A percentile compares a stretch with the other conserved stretches of the same genome.
These are phyloP conservation scores for Eulemur macaco DNA, from an alignment of 2,113 vertebrate species.

Conservation along the genomic window DNA sequence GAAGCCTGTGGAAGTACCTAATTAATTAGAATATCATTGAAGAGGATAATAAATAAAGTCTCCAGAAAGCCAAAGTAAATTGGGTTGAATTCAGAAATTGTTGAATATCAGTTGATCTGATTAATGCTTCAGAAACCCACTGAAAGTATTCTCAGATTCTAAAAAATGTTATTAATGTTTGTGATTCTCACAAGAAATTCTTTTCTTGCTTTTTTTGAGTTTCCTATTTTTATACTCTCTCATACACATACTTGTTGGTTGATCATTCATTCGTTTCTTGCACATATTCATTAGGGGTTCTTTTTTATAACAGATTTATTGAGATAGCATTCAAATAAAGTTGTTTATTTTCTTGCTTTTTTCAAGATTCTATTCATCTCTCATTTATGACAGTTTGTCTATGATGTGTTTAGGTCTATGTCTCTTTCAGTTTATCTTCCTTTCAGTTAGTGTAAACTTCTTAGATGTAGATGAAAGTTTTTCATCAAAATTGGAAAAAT, in stretches of 20 bases:
- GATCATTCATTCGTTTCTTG: neutral
- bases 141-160: neutral
- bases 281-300: neutral
- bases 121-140: neutral
- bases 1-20: neutral
- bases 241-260: neutral
- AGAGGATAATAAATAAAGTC: neutral
- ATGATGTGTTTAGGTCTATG: neutral
- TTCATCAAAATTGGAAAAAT: neutral
- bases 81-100: neutral
- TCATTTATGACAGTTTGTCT: neutral
- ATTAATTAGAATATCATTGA: conserved; percentile 40
- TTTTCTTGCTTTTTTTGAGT: neutral
- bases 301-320: neutral
- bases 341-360: neutral
- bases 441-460: neutral
- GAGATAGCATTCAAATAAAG: neutral
- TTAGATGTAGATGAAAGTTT: neutral
- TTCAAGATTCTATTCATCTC: neutral
- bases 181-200: neutral
- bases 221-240: neutral
- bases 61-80: neutral
- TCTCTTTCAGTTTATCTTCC: neutral
- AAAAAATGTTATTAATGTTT: neutral
- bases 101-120: neutral